Conservation (phyloP, 1,140 invertebrate genomes). For the Drosophila gunungcola region DNA sequence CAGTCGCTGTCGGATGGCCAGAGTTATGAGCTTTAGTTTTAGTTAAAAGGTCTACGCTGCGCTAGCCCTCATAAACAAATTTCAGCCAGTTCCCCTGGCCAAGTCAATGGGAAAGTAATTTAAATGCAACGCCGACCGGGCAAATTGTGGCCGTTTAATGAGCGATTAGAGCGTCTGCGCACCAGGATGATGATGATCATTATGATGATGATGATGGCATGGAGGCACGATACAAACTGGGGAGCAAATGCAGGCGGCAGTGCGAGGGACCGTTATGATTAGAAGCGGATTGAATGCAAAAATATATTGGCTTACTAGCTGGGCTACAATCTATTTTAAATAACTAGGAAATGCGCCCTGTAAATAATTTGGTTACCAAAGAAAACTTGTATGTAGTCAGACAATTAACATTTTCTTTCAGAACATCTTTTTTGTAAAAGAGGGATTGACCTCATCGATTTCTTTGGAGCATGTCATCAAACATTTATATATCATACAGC, state of each 20-base stretch:
- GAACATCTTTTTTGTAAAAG: too few species aligned
- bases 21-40: slow-evolving; percentile 80
- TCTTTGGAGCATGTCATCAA: too few species aligned
- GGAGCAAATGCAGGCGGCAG: slow-evolving; percentile 4
- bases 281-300: slow-evolving; percentile 16
- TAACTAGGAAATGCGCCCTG: too few species aligned
- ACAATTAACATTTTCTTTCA: too few species aligned
- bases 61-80: slow-evolving; percentile 78
- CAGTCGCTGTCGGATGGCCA: slow-evolving; percentile 7
- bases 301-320: slow-evolving; percentile 12
- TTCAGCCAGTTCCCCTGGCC: slow-evolving; percentile 30
- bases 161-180: slow-evolving; percentile 70
- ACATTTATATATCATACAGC: too few species aligned
- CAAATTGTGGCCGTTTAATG: slow-evolving; percentile 78
- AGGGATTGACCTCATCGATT: too few species aligned
- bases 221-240: slow-evolving; percentile 35
- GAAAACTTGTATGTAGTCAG: too few species aligned
- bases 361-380: too few species aligned
- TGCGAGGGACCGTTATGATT: slow-evolving; percentile 43
- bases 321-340: neutral
- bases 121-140: slow-evolving; percentile 73
- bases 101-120: slow-evolving; percentile 75
- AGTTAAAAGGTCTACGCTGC: slow-evolving; percentile 73
- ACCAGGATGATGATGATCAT: slow-evolving; percentile 10
- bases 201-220: slow-evolving; percentile 35